phyloP scores from a whole-genome alignment of 2,113 vertebrate species.

The Tetrax tetrax region DNA sequence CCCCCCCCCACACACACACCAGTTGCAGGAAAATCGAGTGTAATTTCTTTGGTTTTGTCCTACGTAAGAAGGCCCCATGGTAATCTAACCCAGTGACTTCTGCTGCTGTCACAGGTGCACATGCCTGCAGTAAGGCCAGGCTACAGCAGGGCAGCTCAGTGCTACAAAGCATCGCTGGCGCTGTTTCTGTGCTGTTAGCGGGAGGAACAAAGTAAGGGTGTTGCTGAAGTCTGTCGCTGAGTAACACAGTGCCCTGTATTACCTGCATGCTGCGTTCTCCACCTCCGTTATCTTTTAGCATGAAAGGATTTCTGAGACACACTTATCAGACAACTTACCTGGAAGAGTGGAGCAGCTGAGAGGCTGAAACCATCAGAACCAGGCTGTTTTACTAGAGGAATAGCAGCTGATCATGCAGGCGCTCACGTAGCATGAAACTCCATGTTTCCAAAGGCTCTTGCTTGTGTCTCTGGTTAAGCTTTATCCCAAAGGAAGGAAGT shows the following conservation, averaged over 20 bases:
- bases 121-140: accelerated
- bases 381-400: constrained; percentile 70
- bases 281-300: neutral
- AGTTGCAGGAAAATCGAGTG: neutral
- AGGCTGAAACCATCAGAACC: constrained; percentile 76
- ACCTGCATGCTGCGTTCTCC: neutral
- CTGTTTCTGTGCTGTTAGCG: accelerated
- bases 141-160: neutral
- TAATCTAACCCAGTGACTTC: neutral
- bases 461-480: constrained; percentile 79
- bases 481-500: constrained; percentile 73
- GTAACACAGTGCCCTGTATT: neutral
- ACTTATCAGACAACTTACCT: constrained; percentile 35
- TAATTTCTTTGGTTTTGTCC: neutral
- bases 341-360: constrained; percentile 77
- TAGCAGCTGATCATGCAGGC: constrained; percentile 60
- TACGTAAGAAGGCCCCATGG: neutral
- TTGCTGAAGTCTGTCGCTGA: neutral
- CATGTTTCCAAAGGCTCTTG: constrained; percentile 71
- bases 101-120: neutral
- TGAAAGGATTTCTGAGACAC: neutral
- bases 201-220: neutral
- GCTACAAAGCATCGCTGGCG: neutral
- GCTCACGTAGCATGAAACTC: constrained; percentile 72
- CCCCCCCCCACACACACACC: too few species aligned